Evolutionary conservation across 1,140 invertebrate species (phyloP).

Genomic region (Condylostylus longicornis): DNA sequence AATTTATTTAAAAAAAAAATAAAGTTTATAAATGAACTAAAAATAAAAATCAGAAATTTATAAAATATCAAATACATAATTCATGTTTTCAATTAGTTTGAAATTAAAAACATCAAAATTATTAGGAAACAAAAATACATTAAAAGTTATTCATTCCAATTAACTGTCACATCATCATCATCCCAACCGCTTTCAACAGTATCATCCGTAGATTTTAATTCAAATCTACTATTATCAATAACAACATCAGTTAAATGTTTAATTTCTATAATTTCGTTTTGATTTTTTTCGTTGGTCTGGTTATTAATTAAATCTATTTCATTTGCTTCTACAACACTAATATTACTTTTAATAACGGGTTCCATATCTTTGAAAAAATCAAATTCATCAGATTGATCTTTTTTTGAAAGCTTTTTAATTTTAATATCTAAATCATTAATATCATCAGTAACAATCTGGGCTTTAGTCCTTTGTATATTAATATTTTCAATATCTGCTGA

Average conservation of each 20-base stretch:
- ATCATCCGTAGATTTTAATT: conserved; percentile 1
- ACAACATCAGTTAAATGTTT: conserved; percentile 7
- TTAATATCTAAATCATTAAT: conserved; percentile 61
- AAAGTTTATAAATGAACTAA: too few species aligned
- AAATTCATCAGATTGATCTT: conserved; percentile 37
- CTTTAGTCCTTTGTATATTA: background rate
- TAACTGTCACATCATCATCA: conserved; percentile 8
- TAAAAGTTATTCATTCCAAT: too few species aligned
- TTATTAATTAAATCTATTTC: conserved; percentile 1
- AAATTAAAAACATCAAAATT: too few species aligned
- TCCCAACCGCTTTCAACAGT: background rate
- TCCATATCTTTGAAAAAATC: conserved; percentile 76
- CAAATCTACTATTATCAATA: conserved; percentile 10
- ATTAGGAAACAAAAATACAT: too few species aligned
- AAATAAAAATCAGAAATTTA: too few species aligned
- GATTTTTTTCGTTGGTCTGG: background rate
- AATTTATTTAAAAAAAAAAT: too few species aligned
- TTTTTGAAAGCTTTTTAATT: conserved; percentile 38
- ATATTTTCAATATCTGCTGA: conserved; percentile 28
- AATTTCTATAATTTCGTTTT: conserved; percentile 1
- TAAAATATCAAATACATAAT: too few species aligned
- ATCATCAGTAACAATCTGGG: conserved; percentile 45
- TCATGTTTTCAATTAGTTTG: too few species aligned
- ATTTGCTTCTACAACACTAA: background rate
- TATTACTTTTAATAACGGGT: conserved; percentile 53